Base-by-base conservation (phyloP, 2,888 invertebrate genomes). In the Tipula confusa region DNA sequence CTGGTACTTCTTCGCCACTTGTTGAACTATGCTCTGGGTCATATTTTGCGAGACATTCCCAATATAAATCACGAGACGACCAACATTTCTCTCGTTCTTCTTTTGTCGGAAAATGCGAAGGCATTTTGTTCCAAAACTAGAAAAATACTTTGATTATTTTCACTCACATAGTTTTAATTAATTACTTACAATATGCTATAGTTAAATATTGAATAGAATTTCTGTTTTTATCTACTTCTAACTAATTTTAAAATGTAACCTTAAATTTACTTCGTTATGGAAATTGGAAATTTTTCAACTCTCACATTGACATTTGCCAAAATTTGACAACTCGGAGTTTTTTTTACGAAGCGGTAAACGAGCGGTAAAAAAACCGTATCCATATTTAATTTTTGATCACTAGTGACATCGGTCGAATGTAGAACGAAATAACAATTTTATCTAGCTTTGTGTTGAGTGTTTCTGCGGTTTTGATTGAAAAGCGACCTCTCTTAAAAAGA, bases 41-140 rank as follows among this genome's bases (percentile, higher is more conserved):
- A 86, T 93, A 88, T 85, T 92, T 92, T 88, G 96, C 95, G 86
- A 98, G 91, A 89, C 98, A 98, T 87, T 94, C 93, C 97, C 97
- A 98, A 89, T 95, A 97, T 83, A 92, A 91, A 90, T 98, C 98
- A 87, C 97, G 93, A 85, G 95, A 92, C 85, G 91, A 91, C 97
- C 97, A 98, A 90, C 98, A 98, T 87, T 91, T 91, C 87, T 93
- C 92, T 86, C 96, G 93, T 88, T 95, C 93, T 86, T 93, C 93
- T 92, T 94, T 97, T 87, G 92, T 93, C 84, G 95, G 95, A 90
- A 95, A 96, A 87, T 95, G 94, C 96, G 96, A 96, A 88, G 86
- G 85, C 15, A 36, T 82, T 29, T 80, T 80, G 24, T 29, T 80
- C 6, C 6, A 28, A 79, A 28, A 28, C 43, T 43, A 64, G 15